These are phyloP conservation scores for Limnothrissa miodon DNA, from an alignment of 2,113 vertebrate species.

Conservation along the genomic window DNA sequence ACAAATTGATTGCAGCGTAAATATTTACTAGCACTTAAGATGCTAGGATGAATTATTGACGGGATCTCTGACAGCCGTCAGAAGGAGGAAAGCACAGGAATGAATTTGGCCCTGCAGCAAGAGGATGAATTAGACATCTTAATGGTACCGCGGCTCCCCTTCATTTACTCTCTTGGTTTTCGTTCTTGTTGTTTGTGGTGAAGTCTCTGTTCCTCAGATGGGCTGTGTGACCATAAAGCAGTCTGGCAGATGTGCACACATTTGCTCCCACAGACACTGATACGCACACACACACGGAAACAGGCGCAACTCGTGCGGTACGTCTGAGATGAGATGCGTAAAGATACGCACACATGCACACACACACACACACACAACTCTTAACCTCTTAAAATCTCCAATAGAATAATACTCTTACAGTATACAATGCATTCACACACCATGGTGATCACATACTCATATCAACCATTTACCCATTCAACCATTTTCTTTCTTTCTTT, in stretches of 20 bases:
- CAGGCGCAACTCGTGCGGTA: neutral
- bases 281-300: neutral
- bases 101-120: conserved; percentile 15
- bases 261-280: conserved; percentile 26
- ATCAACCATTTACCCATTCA: neutral
- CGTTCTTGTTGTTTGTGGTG: neutral
- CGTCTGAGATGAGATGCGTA: neutral
- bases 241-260: neutral
- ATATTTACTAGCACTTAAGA: conserved; percentile 50
- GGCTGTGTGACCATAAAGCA: neutral
- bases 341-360: conserved; percentile 29
- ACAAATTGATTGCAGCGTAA: conserved; percentile 56
- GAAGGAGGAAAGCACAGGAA: conserved; percentile 18
- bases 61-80: conserved; percentile 11
- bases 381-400: neutral
- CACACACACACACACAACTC: neutral
- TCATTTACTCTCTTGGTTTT: neutral
- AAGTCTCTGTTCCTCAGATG: neutral
- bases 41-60: conserved; percentile 46
- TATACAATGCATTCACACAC: no score
- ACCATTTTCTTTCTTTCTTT: neutral
- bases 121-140: conserved; percentile 33
- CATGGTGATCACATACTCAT: neutral
- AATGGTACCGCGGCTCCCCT: conserved; percentile 12
- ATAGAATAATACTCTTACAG: no score